phyloP scores from a whole-genome alignment of 2,888 invertebrate genomes.

The Pristionchus fissidentatus region DNA sequence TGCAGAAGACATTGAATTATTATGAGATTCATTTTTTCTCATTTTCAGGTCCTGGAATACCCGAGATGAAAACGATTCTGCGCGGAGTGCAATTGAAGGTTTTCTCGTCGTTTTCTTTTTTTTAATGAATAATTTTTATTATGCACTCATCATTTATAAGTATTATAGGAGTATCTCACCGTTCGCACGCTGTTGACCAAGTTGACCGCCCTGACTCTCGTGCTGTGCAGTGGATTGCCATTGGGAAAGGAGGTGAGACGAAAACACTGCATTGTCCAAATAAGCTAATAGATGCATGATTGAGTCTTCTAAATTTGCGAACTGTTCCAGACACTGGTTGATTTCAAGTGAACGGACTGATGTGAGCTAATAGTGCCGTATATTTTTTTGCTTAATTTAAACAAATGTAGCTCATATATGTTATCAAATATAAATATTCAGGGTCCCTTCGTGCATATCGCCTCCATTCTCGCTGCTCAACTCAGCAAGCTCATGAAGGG shows the following conservation, averaged over 20 bases:
- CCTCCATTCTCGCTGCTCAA: not conserved
- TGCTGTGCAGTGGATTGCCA: constrained; percentile 33
- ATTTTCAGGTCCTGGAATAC: constrained; percentile 39
- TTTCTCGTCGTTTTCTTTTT: no score
- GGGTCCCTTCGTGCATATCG: constrained; percentile 43
- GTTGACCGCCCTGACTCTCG: constrained; percentile 11
- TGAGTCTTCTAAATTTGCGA: not conserved
- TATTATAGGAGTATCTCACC: constrained; percentile 10
- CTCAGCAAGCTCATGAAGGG: constrained; percentile 29
- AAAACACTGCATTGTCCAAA: not conserved
- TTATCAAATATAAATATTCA: not conserved
- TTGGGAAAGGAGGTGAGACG: constrained; percentile 35
- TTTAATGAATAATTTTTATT: no score
- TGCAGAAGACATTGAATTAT: no score
- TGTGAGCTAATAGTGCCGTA: not conserved
- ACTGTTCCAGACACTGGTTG: not conserved
- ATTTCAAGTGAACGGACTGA: not conserved
- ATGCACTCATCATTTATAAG: no score
- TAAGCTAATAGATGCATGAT: not conserved
- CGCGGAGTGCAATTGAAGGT: constrained; percentile 22
- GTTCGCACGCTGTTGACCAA: constrained; percentile 14
- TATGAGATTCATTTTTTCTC: no score
- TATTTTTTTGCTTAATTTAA: not conserved
- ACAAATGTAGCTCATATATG: not conserved
- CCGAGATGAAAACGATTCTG: constrained; percentile 43